Evolutionary conservation across 1,140 invertebrate genomes (phyloP).

Genomic region (Sinella curviseta): DNA sequence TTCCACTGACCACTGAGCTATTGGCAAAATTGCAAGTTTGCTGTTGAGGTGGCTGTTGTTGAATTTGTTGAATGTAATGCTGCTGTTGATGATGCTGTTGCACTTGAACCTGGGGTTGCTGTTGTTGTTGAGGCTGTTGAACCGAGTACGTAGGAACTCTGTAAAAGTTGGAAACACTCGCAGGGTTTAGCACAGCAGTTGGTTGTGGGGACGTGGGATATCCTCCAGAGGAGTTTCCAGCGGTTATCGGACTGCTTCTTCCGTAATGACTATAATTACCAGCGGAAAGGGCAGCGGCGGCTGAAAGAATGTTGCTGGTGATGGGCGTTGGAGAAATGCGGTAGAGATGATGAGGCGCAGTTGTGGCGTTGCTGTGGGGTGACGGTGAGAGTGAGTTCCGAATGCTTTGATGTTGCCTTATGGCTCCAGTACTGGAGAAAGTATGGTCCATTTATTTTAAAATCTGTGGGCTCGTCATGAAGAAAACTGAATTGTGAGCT

Average conservation of each 20-base stretch:
- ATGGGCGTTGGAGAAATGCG: slow-evolving; percentile 13
- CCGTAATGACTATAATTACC: neutral
- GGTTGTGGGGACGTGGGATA: neutral
- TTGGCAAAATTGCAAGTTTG: neutral
- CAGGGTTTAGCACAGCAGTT: neutral
- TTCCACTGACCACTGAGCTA: neutral
- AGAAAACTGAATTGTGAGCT: neutral
- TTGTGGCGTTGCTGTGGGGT: neutral
- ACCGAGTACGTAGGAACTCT: neutral
- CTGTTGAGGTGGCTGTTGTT: neutral
- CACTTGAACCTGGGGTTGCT: neutral
- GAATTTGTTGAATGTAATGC: neutral
- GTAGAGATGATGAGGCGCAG: neutral
- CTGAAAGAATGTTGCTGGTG: neutral
- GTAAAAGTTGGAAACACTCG: neutral
- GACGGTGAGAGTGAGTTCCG: slow-evolving; percentile 6
- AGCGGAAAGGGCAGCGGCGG: neutral
- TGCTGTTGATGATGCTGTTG: neutral
- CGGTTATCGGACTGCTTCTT: neutral
- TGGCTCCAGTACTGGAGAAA: slow-evolving; percentile 28
- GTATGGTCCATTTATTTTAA: slow-evolving; percentile 39
- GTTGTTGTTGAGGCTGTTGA: neutral
- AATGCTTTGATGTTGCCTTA: slow-evolving; percentile 16
- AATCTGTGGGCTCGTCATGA: slow-evolving; percentile 5
- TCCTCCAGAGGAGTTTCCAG: neutral